Evolutionary conservation across 2,113 vertebrate genomes (phyloP).

Genomic region (Alligator mississippiensis): DNA sequence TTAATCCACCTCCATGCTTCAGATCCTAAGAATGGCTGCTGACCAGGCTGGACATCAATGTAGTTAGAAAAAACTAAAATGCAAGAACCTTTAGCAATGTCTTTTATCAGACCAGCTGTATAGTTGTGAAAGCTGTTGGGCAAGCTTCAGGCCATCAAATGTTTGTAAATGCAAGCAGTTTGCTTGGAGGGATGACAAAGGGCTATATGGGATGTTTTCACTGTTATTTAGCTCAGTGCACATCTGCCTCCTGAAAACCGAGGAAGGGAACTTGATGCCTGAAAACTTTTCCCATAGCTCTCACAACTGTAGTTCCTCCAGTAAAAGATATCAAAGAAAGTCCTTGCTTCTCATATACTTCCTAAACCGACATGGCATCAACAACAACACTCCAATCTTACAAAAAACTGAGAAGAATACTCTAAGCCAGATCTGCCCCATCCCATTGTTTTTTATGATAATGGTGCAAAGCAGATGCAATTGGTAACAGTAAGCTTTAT

Average conservation of each 20-base stretch:
- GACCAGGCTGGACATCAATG: background rate
- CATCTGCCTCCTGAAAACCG: background rate
- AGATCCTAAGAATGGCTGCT: background rate
- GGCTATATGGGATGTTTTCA: no score
- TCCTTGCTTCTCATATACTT: background rate
- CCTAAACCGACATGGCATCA: background rate
- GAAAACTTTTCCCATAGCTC: background rate
- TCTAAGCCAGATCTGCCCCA: no score
- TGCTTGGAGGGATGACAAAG: no score
- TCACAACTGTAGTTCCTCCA: background rate
- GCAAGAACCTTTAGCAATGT: no score
- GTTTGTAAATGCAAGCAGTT: no score
- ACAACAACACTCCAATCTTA: background rate
- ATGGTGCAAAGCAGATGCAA: background rate
- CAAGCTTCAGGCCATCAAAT: no score
- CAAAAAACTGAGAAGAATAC: no score
- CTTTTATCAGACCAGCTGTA: no score
- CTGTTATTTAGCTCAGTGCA: background rate
- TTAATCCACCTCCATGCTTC: background rate
- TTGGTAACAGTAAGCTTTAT: background rate
- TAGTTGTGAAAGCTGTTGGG: no score
- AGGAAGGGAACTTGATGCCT: background rate
- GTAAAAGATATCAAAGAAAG: background rate
- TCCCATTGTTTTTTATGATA: background rate
- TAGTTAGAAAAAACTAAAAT: background rate